Base-by-base conservation (phyloP, 2,113 vertebrate species). In the Elachura formosa region DNA sequence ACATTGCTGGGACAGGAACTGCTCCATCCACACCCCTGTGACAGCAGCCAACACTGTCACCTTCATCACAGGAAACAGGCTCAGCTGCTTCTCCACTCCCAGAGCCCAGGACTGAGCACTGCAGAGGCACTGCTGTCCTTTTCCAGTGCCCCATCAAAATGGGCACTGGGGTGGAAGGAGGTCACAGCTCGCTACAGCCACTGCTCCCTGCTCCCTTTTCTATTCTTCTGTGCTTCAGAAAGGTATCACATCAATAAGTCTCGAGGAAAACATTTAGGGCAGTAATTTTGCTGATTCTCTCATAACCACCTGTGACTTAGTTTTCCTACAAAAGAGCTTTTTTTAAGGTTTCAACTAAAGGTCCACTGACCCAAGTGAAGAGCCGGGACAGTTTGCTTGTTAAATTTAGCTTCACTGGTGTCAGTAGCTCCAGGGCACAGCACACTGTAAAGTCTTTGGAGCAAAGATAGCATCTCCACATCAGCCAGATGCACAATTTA, bases 31-130 rank as follows among this genome's bases (percentile, higher is more conserved):
- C 46, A 33, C 8, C 79, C 31, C 62, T 12, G 38, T 15, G 46
- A 40, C 92, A 72, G 84, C 29, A 6, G 87, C 40, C 89, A 72
- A 4, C 24, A 2, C 41, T 8, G 23, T 26, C 68, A 71, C 89
- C 91, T 62, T 41, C 52, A 85, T 84, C 92, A 26, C 74, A 18
- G 68, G 58, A 7, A 69, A 52, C 8, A 5, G 29, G 8, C 68
- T 75, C 93, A 83, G 81, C 56, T 79, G 85, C 91, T 87, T 20
- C 38, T 56, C 24, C 58, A 11, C 22, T 85, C 49, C 68, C 93
- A 5, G 11, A 87, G 74, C 68, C 36, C 46, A 55, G 63, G 19
- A 14, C 20, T 12, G 34, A 77, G 68, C 4, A 2, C 48, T 74
- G 76, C 73, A 25, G 38, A 66, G 14, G 28, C 43, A 17, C 66